phyloP scores from a whole-genome alignment of 2,113 vertebrate species.

The Callithrix jacchus region DNA sequence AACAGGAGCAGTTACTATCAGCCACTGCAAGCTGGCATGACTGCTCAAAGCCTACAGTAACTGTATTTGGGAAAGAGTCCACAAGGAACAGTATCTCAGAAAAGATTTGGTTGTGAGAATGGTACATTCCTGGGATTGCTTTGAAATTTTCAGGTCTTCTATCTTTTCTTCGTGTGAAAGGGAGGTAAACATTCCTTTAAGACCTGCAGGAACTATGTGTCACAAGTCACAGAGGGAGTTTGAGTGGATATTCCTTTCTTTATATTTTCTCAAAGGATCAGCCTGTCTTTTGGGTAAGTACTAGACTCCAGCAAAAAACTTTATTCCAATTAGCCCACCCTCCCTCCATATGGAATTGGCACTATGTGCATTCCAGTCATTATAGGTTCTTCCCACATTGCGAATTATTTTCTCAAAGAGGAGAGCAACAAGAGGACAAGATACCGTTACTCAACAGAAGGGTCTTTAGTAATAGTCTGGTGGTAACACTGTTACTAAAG shows the following conservation, averaged over 20 bases:
- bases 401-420: not conserved
- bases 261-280: conserved; percentile 10
- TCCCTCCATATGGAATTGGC: not conserved
- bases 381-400: not conserved
- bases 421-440: not conserved
- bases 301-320: not conserved
- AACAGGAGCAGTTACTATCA: not conserved
- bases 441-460: not conserved
- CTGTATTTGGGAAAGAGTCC: not conserved
- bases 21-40: not conserved
- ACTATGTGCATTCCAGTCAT: not conserved
- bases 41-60: not conserved
- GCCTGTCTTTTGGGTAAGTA: not conserved
- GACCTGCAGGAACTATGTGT: not conserved
- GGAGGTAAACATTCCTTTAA: not conserved
- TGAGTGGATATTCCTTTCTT: not conserved
- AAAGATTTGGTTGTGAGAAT: not conserved
- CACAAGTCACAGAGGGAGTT: not conserved
- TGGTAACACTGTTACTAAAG: not conserved
- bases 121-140: not conserved
- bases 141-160: not conserved
- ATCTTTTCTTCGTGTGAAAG: not conserved
- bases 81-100: not conserved
- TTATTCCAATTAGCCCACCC: not conserved
- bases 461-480: not conserved